A percentile compares a stretch with the other conserved stretches of the same genome.
Evolutionary conservation across 1,140 invertebrate species (phyloP).

Genomic region (Eueides isabella): DNA sequence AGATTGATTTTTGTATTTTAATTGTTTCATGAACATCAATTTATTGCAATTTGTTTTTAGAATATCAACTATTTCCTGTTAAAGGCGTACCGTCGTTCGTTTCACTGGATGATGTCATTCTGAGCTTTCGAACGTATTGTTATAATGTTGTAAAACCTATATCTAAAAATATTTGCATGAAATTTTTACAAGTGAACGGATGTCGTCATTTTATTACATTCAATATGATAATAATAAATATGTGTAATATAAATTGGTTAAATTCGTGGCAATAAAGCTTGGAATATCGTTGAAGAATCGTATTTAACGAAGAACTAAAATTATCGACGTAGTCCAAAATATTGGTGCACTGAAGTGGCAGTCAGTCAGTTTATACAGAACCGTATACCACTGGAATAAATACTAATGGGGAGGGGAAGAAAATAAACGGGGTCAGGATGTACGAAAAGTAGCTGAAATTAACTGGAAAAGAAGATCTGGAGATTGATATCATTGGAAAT

Average conservation of each 20-base stretch:
- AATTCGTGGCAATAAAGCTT: too few relatives aligned
- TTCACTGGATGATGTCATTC: conserved; percentile 74
- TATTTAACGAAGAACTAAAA: too few relatives aligned
- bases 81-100: conserved; percentile 56
- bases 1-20: conserved; percentile 36
- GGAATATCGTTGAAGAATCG: too few relatives aligned
- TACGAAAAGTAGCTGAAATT: too few relatives aligned
- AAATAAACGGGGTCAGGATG: too few relatives aligned
- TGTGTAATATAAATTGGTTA: not conserved
- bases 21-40: conserved; percentile 43
- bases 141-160: conserved; percentile 23
- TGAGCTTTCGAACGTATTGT: conserved; percentile 55
- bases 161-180: conserved; percentile 28
- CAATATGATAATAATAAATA: not conserved
- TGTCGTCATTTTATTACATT: conserved; percentile 25
- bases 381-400: too few relatives aligned
- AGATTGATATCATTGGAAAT: too few relatives aligned
- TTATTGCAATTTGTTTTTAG: conserved; percentile 76
- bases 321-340: too few relatives aligned
- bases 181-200: conserved; percentile 26
- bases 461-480: too few relatives aligned
- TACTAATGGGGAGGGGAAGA: too few relatives aligned
- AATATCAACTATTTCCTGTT: conserved; percentile 82
- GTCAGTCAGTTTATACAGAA: too few relatives aligned
- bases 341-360: too few relatives aligned